Conservation (phyloP, 2,113 vertebrate genomes). For the Calyptommatus sinebrachiatus region DNA sequence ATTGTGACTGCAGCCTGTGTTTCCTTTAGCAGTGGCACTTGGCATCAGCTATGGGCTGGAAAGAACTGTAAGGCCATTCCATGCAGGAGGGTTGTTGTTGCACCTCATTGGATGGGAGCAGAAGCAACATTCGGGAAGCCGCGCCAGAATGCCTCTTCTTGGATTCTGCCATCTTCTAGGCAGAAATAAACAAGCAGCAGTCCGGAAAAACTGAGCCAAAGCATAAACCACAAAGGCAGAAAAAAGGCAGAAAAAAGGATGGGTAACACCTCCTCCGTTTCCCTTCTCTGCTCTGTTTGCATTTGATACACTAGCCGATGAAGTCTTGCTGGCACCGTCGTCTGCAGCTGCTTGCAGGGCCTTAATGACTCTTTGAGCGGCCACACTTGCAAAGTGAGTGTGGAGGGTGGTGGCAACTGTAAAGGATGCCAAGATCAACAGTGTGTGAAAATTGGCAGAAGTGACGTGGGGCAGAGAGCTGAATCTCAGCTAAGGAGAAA, state of each 20-base stretch:
- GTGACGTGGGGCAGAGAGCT: conserved; percentile 6
- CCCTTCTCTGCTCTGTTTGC: not conserved
- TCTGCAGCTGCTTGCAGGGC: conserved; percentile 50
- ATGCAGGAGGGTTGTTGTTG: not conserved
- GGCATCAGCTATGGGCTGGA: not conserved
- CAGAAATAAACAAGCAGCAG: not conserved
- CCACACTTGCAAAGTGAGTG: conserved; percentile 48
- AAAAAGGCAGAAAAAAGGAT: conserved; percentile 8
- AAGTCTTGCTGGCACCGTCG: not conserved
- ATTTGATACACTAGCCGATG: conserved; percentile 22
- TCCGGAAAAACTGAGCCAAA: not conserved
- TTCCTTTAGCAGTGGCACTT: not conserved
- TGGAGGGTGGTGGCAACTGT: conserved; percentile 47
- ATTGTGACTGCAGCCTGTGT: not conserved
- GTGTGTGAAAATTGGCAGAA: conserved; percentile 59
- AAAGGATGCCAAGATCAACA: conserved; percentile 41
- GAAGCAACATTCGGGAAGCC: too few species aligned
- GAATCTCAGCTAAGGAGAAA: conserved; percentile 31
- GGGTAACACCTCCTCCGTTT: conserved; percentile 39
- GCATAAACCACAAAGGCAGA: conserved; percentile 7
- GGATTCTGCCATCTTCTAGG: too few species aligned
- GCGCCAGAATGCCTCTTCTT: too few species aligned
- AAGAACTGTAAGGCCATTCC: not conserved
- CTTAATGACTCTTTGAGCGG: conserved; percentile 56
- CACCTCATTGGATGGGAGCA: too few species aligned